Conservation (phyloP, 2,797 vertebrate species). For the Masticophis lateralis region DNA sequence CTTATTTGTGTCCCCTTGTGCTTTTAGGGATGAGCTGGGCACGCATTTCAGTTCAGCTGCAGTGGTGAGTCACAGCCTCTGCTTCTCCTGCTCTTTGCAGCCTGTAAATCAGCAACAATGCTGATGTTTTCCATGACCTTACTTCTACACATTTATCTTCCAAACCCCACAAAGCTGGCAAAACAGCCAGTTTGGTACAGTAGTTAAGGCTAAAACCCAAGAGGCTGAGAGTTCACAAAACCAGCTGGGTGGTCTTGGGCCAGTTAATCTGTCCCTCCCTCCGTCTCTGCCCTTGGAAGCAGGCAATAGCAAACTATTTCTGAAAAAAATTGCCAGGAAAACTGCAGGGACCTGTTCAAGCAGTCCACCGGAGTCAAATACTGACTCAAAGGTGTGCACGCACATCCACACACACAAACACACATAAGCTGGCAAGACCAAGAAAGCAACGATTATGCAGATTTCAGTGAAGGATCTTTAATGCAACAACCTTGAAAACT, state of each 20-base stretch:
- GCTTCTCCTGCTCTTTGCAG: neutral
- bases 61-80: neutral
- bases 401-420: neutral
- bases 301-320: neutral
- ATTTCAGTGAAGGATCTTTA: neutral
- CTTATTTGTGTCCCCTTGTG: neutral
- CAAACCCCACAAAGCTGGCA: neutral
- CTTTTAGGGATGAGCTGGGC: neutral
- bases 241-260: neutral
- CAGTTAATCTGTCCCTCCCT: neutral
- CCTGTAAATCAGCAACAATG: neutral
- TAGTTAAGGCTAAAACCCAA: neutral
- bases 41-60: constrained; percentile 13
- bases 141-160: neutral
- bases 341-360: neutral
- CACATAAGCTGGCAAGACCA: neutral
- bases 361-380: neutral
- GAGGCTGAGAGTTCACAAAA: neutral
- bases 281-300: neutral
- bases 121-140: neutral
- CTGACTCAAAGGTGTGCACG: neutral
- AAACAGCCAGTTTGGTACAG: neutral
- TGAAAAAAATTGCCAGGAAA: neutral
- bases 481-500: neutral
- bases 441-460: neutral